Percentiles rank a stretch among this genome's conserved stretches.
These are phyloP conservation scores for Otolemur garnettii DNA, from an alignment of 2,113 vertebrate genomes.

Conservation along the genomic window DNA sequence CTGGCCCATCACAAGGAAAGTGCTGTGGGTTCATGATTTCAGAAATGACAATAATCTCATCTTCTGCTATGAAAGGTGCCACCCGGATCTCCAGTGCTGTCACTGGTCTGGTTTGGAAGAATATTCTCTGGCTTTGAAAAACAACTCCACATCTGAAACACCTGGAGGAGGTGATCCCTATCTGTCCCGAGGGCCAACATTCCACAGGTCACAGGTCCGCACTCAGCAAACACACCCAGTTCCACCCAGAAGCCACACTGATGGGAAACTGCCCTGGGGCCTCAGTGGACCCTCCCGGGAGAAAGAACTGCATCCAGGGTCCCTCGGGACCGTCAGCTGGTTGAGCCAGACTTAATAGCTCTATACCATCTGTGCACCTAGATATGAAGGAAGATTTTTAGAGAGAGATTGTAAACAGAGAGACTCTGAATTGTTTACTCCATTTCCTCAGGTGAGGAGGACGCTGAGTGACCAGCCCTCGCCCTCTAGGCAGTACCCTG, in stretches of 20 bases:
- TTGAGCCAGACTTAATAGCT: neutral
- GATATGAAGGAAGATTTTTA: too few relatives aligned
- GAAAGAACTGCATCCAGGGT: rapidly evolving
- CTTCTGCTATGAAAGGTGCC: neutral
- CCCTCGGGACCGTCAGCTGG: neutral
- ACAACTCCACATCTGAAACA: rapidly evolving
- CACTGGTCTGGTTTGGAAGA: neutral
- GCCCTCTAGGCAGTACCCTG: neutral
- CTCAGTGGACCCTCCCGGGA: rapidly evolving
- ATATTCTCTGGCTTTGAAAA: neutral
- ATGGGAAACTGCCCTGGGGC: rapidly evolving
- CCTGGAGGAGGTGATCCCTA: rapidly evolving
- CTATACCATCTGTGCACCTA: rapidly evolving
- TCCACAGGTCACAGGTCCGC: neutral
- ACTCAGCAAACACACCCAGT: rapidly evolving
- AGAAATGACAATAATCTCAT: neutral
- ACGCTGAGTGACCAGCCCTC: neutral
- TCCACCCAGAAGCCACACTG: rapidly evolving
- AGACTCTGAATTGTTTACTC: neutral
- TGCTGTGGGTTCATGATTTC: neutral
- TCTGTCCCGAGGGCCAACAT: rapidly evolving
- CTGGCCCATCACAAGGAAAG: neutral
- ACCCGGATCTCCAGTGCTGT: neutral
- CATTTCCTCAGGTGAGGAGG: neutral
- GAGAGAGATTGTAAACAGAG: too few relatives aligned